Conservation (phyloP, 2,888 invertebrate genomes). For the Branchellion lobata region DNA sequence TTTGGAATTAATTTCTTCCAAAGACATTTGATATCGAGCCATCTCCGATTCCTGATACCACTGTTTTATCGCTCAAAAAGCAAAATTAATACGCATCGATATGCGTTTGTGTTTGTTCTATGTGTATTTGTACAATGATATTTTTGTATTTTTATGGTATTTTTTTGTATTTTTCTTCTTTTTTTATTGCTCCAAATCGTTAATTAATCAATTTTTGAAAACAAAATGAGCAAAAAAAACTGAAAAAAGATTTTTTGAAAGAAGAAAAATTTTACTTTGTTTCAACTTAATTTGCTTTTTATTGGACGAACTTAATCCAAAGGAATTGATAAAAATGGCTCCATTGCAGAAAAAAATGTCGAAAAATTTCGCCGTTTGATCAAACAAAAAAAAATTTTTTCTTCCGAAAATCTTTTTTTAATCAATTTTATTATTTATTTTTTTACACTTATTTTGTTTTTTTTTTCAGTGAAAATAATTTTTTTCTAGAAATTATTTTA, state of each 20-base stretch:
- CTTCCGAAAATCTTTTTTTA: no score
- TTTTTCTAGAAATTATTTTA: no score
- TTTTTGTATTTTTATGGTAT: no score
- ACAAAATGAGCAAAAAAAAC: neutral
- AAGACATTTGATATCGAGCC: neutral
- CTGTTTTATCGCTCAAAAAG: conserved; percentile 11
- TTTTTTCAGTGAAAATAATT: no score
- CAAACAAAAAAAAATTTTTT: no score
- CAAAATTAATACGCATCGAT: neutral
- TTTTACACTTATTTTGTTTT: no score
- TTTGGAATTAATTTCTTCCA: neutral
- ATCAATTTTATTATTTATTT: no score
- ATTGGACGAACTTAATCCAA: neutral
- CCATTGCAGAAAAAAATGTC: neutral
- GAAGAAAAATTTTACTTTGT: neutral
- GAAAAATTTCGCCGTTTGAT: no score
- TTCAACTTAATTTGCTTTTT: conserved; percentile 11
- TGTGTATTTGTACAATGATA: no score
- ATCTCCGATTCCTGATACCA: neutral
- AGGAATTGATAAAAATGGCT: neutral
- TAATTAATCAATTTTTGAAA: neutral
- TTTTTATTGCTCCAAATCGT: neutral
- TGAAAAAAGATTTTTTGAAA: neutral
- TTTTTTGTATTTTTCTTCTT: neutral
- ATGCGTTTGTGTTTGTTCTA: no score